phyloP scores from a whole-genome alignment of 2,113 vertebrate genomes.

The Agelaius phoeniceus region DNA sequence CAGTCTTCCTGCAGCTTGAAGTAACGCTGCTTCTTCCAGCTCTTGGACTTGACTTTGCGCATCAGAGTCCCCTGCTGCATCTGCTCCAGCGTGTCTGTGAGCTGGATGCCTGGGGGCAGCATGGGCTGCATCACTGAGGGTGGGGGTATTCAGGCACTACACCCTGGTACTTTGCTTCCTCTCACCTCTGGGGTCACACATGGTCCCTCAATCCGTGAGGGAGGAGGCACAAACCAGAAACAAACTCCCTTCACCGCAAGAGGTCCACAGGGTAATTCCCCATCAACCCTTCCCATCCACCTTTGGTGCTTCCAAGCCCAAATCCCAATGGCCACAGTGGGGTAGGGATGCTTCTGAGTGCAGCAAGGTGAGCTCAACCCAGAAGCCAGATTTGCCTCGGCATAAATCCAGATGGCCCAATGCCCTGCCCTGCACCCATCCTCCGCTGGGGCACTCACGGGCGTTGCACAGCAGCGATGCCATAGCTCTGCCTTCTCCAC shows the following conservation, averaged over 20 bases:
- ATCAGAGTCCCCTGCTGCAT: conserved; percentile 87
- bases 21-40: conserved; percentile 90
- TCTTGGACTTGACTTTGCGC: conserved; percentile 91
- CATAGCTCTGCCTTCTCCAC: conserved; percentile 60
- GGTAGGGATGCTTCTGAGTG: not conserved
- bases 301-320: not conserved
- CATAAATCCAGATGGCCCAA: rapidly evolving
- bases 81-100: conserved; percentile 79
- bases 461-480: conserved; percentile 55
- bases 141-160: rapidly evolving
- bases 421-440: not conserved
- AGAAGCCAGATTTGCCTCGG: not conserved
- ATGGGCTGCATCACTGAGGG: not conserved
- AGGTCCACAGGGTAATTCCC: not conserved
- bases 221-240: not conserved
- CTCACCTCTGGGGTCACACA: not conserved
- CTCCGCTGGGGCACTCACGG: conserved; percentile 61
- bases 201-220: not conserved
- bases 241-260: not conserved
- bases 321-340: rapidly evolving
- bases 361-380: not conserved
- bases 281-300: not conserved
- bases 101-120: conserved; percentile 75
- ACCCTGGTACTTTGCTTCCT: not conserved
- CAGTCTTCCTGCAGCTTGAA: conserved; percentile 91